Evolutionary conservation across 2,888 invertebrate genomes (phyloP), one percentile per base, ranked within the genome.

Genomic region (Schrankia costaestrigalis): DNA sequence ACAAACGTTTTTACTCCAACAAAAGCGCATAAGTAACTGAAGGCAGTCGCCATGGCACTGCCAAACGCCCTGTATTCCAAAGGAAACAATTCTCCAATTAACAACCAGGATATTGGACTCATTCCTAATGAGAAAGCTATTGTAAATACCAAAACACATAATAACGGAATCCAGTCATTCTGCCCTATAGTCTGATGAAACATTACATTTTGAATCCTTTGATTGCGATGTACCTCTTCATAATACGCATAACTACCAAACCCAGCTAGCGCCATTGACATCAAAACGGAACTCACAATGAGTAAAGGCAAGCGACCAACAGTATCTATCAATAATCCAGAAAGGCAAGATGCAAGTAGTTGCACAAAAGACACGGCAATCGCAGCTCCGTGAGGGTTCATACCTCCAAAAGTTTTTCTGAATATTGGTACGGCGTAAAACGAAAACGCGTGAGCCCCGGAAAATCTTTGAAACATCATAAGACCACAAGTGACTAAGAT

Each of bases 371-470:
- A 95, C 3, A 96, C 94, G 28, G 95, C 93, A 30, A 96, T 94
- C 1, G 96, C 95, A 7, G 95, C 95, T 24, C 93, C 91, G 55
- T 95, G 94, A 3, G 95, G 94, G 65, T 95, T 93, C 83, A 95
- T 93, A 4, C 92, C 93, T 15, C 92, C 93, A 47, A 95, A 94
- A 11, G 96, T 96, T 74, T 93, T 93, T 46, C 94, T 90, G 73
- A 97, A 96, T 59, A 97, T 96, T 34, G 93, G 92, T 7, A 95
- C 96, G 27, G 95, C 94, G 76, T 95, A 95, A 71, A 94, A 95
- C 51, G 93, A 93, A 71, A 95, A 95, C 26, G 95, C 94, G 58
- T 95, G 94, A 18, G 94, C 95, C 8, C 95, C 95, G 22, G 93
- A 89, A 61, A 93, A 93, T 37, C 96, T 90, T 70, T 96, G 97